Conservation (phyloP, 1,140 invertebrate species). For the Euwallacea similis region DNA sequence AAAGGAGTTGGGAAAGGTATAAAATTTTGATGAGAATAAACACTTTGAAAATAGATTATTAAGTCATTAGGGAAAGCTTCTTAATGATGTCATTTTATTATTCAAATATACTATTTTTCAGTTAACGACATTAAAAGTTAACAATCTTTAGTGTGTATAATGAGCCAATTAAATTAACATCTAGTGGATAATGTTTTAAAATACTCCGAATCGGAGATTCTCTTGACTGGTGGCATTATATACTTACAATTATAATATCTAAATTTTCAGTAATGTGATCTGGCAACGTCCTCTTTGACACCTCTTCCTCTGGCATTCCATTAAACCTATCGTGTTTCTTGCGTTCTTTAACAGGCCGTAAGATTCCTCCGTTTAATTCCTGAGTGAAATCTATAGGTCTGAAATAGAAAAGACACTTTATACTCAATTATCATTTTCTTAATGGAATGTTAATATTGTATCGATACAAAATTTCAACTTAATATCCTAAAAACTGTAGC, state of each 20-base stretch:
- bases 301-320: constrained; percentile 96
- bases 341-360: constrained; percentile 78
- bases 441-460: too few relatives aligned
- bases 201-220: too few relatives aligned
- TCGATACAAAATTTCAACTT: too few relatives aligned
- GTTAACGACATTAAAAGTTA: not conserved
- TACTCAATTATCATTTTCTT: not conserved
- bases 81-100: not conserved
- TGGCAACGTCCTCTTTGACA: constrained; percentile 86
- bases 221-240: constrained; percentile 12
- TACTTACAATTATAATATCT: constrained; percentile 97
- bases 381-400: constrained; percentile 66
- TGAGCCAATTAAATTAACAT: not conserved
- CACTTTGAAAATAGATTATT: too few relatives aligned
- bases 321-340: constrained; percentile 97
- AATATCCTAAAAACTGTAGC: too few relatives aligned
- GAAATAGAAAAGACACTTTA: constrained; percentile 25
- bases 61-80: not conserved
- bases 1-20: not conserved
- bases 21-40: too few relatives aligned
- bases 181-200: too few relatives aligned
- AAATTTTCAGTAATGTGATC: constrained; percentile 91
- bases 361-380: constrained; percentile 63
- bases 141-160: not conserved
- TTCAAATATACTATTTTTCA: not conserved